Evolutionary conservation across 2,888 invertebrate species (phyloP), one percentile per base, ranked within the genome.

Genomic region (Drosophila prolongata): DNA sequence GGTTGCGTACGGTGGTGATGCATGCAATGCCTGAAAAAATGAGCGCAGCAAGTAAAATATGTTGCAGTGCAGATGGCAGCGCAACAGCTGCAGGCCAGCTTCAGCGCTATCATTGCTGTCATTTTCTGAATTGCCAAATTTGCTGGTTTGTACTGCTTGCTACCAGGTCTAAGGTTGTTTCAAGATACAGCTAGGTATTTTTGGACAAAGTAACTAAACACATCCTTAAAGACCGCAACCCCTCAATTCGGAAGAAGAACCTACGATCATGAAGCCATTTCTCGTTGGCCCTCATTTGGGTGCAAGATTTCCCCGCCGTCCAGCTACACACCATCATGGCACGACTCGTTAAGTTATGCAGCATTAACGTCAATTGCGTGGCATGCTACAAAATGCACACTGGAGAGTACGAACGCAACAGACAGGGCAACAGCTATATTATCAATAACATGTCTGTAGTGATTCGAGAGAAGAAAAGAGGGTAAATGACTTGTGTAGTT

Each of bases 261-360:
- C 35, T 35, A 35, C 35, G 35, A 35, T 10, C 11, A 11, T 30
- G 3, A 11, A 50, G 35, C 3, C 49, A 35, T 54, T 61, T 50
- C 30, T 14, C 10, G 27, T 35, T 50, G 49, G 24, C 47, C 44
- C 47, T 57, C 35, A 44, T n/a, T 50, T 35, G 6, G 40, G 34
- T 40, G 42, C 43, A 56, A 27, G 47, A 49, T 34, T 49, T 55
- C 42, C 37, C 14, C 14, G 30, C 24, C 19, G 55, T 55, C 50
- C 66, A 68, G 75, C 73, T 78, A 82, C 78, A 64, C 73, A 71
- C 70, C 62, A 70, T 61, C 68, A 66, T 68, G 66, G 47, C 71
- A 70, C 60, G 68, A 82, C 77, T 84, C 73, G 85, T 78, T 79
- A 85, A 85, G 80, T 79, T 80, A 84, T 82, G 80, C 80, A 79